These are phyloP conservation scores for Donacobius atricapilla DNA, from an alignment of 2,113 vertebrate genomes.

Conservation along the genomic window DNA sequence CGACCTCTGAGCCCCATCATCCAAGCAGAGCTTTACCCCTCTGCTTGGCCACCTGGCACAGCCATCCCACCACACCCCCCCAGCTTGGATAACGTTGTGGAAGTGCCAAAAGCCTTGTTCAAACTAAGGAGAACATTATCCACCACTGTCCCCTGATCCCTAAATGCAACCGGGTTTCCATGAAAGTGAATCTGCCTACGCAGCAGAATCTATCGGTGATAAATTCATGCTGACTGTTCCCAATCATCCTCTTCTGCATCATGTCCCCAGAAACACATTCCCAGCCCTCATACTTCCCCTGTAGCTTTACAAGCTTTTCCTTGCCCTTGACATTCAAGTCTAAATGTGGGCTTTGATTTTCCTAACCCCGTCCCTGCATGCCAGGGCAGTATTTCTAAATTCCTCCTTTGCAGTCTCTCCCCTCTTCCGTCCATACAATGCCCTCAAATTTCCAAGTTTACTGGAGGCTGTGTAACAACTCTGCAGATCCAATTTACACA, in stretches of 20 bases:
- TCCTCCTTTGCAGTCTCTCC: not conserved
- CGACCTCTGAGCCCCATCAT: rapidly evolving
- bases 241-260: not conserved
- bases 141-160: not conserved
- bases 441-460: not conserved
- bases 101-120: not conserved
- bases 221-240: not conserved
- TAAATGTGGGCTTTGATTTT: not conserved
- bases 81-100: rapidly evolving
- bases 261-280: not conserved
- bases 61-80: not conserved
- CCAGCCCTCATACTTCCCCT: not conserved
- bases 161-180: not conserved
- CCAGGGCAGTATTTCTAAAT: not conserved
- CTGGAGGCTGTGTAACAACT: not conserved
- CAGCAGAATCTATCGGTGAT: not conserved
- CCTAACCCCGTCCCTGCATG: not conserved
- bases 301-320: not conserved
- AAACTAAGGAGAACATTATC: rapidly evolving
- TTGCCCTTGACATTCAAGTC: not conserved
- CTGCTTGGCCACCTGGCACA: not conserved
- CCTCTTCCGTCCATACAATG: not conserved
- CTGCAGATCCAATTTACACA: not conserved
- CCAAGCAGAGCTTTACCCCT: not conserved
- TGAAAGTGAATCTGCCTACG: not conserved